These are phyloP conservation scores for Pseudopodoces humilis DNA, from an alignment of 2,113 vertebrate species.

Conservation along the genomic window DNA sequence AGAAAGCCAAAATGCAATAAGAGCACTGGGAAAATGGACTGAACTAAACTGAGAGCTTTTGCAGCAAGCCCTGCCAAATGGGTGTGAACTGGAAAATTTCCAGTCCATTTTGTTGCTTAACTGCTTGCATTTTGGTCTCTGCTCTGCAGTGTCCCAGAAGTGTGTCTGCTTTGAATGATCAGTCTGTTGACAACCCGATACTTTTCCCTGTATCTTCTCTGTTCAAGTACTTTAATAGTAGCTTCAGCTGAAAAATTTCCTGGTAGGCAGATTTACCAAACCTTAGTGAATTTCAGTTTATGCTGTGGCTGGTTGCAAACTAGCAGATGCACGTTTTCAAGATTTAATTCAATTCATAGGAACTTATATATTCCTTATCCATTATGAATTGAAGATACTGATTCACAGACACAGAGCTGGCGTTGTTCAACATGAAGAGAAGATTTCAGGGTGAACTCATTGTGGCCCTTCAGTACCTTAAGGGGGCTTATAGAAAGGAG, in stretches of 20 bases:
- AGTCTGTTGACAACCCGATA: background rate
- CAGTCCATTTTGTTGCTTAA: conserved; percentile 20
- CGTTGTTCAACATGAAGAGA: background rate
- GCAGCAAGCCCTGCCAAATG: conserved; percentile 7
- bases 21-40: background rate
- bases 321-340: background rate
- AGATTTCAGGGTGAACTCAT: background rate
- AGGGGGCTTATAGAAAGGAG: background rate
- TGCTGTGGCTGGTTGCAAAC: background rate
- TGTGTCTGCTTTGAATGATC: background rate
- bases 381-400: background rate
- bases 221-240: background rate
- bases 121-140: background rate
- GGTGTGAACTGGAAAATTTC: conserved; percentile 29
- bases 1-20: conserved; percentile 3
- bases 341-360: background rate
- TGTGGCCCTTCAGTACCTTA: background rate
- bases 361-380: background rate
- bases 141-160: background rate
- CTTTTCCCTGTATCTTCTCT: background rate
- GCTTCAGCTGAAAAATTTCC: background rate
- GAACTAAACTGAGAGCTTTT: conserved; percentile 1
- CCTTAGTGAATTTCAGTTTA: background rate
- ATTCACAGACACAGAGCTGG: background rate
- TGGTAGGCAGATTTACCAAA: background rate